Conservation (phyloP, 1,140 invertebrate species). For the Drosophila repletoides region DNA sequence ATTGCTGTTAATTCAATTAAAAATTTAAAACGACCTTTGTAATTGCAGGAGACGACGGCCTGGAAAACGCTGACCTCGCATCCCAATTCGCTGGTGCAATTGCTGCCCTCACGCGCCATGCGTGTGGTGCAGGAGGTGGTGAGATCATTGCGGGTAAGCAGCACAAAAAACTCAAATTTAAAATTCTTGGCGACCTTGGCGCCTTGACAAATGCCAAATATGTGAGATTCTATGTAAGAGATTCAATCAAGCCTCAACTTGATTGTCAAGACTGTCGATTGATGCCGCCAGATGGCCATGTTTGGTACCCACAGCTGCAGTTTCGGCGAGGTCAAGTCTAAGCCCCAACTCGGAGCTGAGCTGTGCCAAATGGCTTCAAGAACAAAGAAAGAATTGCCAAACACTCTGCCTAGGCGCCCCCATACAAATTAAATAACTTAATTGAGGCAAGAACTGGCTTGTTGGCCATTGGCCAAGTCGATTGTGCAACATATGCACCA, state of each 20-base stretch:
- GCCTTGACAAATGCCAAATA: conserved; percentile 23
- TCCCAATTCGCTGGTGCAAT: conserved; percentile 79
- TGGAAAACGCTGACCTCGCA: conserved; percentile 82
- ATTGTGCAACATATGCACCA: conserved; percentile 53
- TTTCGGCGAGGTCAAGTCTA: conserved; percentile 53
- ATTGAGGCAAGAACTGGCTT: conserved; percentile 39
- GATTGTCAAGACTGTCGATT: background rate
- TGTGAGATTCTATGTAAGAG: background rate
- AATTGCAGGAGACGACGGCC: conserved; percentile 78
- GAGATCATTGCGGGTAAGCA: conserved; percentile 75
- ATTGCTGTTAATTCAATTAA: conserved; percentile 43
- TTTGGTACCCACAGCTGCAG: conserved; percentile 30
- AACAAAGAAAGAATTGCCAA: conserved; percentile 62
- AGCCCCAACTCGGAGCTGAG: background rate
- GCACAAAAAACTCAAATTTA: too few relatives aligned
- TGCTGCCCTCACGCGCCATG: conserved; percentile 79
- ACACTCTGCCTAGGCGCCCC: conserved; percentile 1
- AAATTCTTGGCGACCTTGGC: conserved; percentile 13
- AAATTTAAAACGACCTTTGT: conserved; percentile 24
- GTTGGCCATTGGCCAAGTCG: conserved; percentile 28
- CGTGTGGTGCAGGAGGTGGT: conserved; percentile 82
- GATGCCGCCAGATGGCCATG: conserved; percentile 34
- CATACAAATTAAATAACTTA: conserved; percentile 1
- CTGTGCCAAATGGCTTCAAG: conserved; percentile 37
- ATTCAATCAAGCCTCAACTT: conserved; percentile 41